A percentile compares a stretch with the other conserved stretches of the same genome.
These are phyloP conservation scores for Nyctibius bracteatus DNA, from an alignment of 2,113 vertebrate genomes.

Conservation along the genomic window DNA sequence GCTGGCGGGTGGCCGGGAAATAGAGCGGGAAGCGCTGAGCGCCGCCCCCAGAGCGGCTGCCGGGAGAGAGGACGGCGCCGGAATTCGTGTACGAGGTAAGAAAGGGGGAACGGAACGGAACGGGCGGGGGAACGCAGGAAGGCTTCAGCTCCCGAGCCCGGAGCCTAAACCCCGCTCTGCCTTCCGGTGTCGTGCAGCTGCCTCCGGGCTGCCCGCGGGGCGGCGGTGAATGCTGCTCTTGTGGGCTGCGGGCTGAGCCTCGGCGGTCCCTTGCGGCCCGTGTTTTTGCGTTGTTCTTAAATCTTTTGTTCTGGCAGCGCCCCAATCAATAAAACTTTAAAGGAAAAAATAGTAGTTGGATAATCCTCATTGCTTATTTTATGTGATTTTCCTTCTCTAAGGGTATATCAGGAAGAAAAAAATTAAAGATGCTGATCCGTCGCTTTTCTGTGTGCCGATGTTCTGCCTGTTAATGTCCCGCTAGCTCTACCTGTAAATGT, in stretches of 20 bases:
- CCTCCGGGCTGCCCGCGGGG: neutral
- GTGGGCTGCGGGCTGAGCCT: too few species aligned
- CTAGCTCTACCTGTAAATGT: too few species aligned
- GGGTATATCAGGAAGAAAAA: neutral
- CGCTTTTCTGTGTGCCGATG: fast-evolving
- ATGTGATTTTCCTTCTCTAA: neutral
- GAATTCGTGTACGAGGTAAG: neutral
- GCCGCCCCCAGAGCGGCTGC: fast-evolving
- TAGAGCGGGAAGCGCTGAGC: neutral
- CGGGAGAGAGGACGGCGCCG: too few species aligned
- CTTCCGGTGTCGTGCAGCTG: fast-evolving
- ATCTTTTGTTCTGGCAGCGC: neutral
- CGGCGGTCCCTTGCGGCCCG: fast-evolving
- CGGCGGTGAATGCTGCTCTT: fast-evolving
- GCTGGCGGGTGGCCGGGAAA: fast-evolving
- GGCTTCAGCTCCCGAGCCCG: fast-evolving
- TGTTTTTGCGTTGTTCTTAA: fast-evolving
- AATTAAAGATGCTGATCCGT: neutral
- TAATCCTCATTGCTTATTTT: neutral
- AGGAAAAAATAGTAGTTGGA: neutral
- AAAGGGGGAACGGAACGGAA: too few species aligned
- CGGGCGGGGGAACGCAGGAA: fast-evolving
- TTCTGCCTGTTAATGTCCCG: neutral
- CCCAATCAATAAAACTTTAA: neutral
- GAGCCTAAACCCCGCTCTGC: neutral